Evolutionary conservation across 2,888 invertebrate genomes (phyloP).

Genomic region (Prostheceraeus crozeri): DNA sequence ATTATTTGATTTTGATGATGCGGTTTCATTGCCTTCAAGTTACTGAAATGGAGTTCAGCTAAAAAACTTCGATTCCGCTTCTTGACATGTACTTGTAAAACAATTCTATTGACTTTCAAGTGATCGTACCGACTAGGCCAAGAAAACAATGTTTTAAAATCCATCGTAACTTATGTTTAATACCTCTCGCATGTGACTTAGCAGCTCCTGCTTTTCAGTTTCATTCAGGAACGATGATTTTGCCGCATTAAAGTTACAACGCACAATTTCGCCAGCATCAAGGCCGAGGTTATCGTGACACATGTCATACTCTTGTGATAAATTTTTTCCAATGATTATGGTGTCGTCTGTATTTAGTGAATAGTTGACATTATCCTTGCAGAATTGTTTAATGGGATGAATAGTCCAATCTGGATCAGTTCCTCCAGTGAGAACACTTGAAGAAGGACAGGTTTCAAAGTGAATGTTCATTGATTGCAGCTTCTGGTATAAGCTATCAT

Average conservation of each 20-base stretch:
- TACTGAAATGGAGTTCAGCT: too few relatives aligned
- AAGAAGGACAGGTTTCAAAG: slow-evolving; percentile 59
- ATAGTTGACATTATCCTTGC: slow-evolving; percentile 60
- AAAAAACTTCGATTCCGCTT: too few relatives aligned
- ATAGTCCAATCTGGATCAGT: slow-evolving; percentile 51
- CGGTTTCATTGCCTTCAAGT: too few relatives aligned
- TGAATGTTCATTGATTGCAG: too few relatives aligned
- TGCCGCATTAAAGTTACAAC: slow-evolving; percentile 33
- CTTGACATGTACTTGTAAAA: too few relatives aligned
- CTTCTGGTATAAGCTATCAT: too few relatives aligned
- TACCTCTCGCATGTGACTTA: slow-evolving; percentile 28
- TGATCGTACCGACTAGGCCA: too few relatives aligned
- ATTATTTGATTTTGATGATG: too few relatives aligned
- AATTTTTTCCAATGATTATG: slow-evolving; percentile 58
- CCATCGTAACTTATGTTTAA: too few relatives aligned
- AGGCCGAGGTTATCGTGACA: slow-evolving; percentile 58
- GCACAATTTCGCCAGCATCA: slow-evolving; percentile 58
- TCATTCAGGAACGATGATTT: slow-evolving; percentile 31
- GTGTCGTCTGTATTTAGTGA: slow-evolving; percentile 63
- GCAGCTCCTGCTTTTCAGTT: neutral
- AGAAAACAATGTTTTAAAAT: too few relatives aligned
- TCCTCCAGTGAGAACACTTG: slow-evolving; percentile 60
- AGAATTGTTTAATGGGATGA: slow-evolving; percentile 60
- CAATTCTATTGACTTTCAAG: too few relatives aligned
- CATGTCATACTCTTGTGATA: slow-evolving; percentile 60